Percentiles rank a stretch among this genome's conserved stretches.
These are phyloP conservation scores for Polylopha cassiicola DNA, from an alignment of 2,888 invertebrate genomes.

Conservation along the genomic window DNA sequence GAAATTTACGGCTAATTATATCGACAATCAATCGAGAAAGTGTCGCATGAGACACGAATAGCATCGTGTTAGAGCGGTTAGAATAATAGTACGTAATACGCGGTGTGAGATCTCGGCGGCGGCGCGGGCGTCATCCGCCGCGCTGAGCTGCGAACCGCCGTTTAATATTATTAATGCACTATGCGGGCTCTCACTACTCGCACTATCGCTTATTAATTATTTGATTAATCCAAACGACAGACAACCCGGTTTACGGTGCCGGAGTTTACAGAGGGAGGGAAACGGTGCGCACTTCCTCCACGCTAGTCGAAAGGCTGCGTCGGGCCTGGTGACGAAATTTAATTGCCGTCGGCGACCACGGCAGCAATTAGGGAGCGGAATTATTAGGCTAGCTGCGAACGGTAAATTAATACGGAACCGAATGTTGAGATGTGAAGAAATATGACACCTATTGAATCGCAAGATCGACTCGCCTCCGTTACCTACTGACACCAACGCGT, in stretches of 20 bases:
- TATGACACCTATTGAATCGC: constrained; percentile 37
- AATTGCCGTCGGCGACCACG: constrained; percentile 46
- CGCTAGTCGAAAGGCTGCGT: constrained; percentile 18
- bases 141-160: constrained; percentile 28
- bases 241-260: constrained; percentile 26
- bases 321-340: constrained; percentile 40
- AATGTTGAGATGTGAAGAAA: constrained; percentile 45
- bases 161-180: constrained; percentile 49
- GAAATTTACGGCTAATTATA: constrained; percentile 45
- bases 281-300: constrained; percentile 49
- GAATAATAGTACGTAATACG: constrained; percentile 30
- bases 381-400: constrained; percentile 45
- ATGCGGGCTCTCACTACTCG: constrained; percentile 38
- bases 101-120: constrained; percentile 19
- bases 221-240: constrained; percentile 41
- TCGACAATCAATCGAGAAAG: constrained; percentile 55
- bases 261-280: constrained; percentile 41
- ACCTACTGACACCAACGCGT: too few relatives aligned
- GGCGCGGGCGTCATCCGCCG: constrained; percentile 20
- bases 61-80: constrained; percentile 33
- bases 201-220: constrained; percentile 50
- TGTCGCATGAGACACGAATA: constrained; percentile 45
- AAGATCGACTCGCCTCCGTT: too few relatives aligned
- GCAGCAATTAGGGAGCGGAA: constrained; percentile 47
- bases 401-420: constrained; percentile 37